Evolutionary conservation across 2,797 vertebrate species (phyloP).

Genomic region (Mormyrops boulengeri): DNA sequence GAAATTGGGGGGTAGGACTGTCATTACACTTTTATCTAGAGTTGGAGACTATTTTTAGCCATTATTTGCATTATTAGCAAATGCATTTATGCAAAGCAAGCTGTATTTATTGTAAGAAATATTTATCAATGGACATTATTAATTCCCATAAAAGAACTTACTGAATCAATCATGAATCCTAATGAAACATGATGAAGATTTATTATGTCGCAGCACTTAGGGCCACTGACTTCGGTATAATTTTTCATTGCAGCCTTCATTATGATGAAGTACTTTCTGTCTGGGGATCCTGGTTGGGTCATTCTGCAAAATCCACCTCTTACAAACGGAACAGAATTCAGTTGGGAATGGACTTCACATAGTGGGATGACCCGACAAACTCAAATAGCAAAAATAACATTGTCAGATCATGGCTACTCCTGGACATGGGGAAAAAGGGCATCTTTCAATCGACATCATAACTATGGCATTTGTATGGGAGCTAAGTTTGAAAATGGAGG

Average conservation of each 20-base stretch:
- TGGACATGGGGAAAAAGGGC: no score
- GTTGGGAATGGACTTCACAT: slow-evolving; percentile 25
- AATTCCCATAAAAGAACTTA: neutral
- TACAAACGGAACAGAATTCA: neutral
- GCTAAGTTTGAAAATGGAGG: slow-evolving; percentile 6
- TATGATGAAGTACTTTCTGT: neutral
- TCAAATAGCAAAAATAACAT: neutral
- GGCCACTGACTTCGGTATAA: neutral
- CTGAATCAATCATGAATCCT: neutral
- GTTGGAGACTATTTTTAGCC: neutral
- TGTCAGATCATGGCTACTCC: neutral
- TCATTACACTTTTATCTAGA: neutral
- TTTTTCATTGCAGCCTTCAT: slow-evolving; percentile 13
- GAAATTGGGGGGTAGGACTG: neutral
- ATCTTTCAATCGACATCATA: neutral
- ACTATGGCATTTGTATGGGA: neutral
- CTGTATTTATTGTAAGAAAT: neutral
- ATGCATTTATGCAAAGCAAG: neutral
- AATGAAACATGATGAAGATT: neutral
- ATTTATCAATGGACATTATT: neutral
- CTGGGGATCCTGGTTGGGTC: neutral
- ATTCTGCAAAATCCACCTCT: neutral
- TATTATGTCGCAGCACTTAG: neutral
- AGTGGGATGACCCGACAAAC: neutral
- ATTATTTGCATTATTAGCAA: neutral